These are phyloP conservation scores for Styela clava DNA, from an alignment of 23 tunicate genomes.

Conservation along the genomic window DNA sequence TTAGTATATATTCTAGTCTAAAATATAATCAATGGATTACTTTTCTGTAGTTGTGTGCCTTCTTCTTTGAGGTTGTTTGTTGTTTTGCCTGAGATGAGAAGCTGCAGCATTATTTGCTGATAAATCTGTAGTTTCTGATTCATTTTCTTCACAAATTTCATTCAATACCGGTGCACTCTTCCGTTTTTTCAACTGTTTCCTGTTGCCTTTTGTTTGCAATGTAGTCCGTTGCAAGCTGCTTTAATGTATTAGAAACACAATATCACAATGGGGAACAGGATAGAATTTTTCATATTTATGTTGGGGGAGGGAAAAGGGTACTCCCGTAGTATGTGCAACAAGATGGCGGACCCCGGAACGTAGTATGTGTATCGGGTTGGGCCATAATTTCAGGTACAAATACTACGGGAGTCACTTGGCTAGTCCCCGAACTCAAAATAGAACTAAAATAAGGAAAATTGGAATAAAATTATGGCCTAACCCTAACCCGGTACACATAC, in stretches of 20 bases:
- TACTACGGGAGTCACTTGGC: too few relatives aligned
- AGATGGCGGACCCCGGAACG: too few relatives aligned
- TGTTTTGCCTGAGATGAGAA: not conserved
- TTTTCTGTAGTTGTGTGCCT: not conserved
- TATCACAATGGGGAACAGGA: not conserved
- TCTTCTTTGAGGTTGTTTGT: not conserved
- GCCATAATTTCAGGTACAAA: too few relatives aligned
- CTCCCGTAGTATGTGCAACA: too few relatives aligned
- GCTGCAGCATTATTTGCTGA: not conserved
- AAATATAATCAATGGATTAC: too few relatives aligned
- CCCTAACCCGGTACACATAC: too few relatives aligned
- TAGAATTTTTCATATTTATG: not conserved
- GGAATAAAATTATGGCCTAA: too few relatives aligned
- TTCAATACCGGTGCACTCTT: conserved; percentile 77
- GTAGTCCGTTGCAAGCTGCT: conserved; percentile 69
- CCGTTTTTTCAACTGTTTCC: conserved; percentile 53
- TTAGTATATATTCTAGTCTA: too few relatives aligned
- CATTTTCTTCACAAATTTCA: conserved; percentile 86
- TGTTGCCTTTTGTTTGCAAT: conserved; percentile 43
- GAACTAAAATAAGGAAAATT: too few relatives aligned
- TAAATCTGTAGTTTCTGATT: conserved; percentile 33
- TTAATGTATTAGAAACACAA: not conserved
- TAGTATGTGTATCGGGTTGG: too few relatives aligned
- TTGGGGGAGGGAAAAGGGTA: not conserved
- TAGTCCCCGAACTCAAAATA: too few relatives aligned